Evolutionary conservation across 1,140 invertebrate species (phyloP), one percentile per base, ranked within the genome.

Genomic region (Drosophila mauritiana): DNA sequence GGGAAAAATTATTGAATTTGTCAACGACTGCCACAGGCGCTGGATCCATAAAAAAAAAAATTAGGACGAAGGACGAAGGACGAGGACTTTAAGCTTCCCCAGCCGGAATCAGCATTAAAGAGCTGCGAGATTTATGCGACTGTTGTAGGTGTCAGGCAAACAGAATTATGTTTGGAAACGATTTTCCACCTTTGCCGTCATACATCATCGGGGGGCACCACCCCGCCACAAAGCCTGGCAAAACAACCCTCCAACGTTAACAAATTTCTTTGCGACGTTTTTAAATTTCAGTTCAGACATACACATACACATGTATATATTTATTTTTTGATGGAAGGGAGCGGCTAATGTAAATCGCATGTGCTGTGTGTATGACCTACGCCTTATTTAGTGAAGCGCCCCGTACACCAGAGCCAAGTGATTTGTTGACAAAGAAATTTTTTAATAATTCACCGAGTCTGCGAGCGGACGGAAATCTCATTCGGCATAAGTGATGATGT

Each of bases 1-100:
- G 88, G 88, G 70, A 81, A 90, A 90, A 90, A 90, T 90, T 90
- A 90, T 91, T 91, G 88, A 91, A 91, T 91, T 91, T 91, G 88
- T 91, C 88, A 91, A 91, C 84, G 88, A 79, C 77, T 78, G 83
- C 73, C 82, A 63, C 82, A 78, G 84, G 74, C 79, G 36, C 2
- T 42, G n/a, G 34, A 39, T 11, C 40, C 45, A 20, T n/a, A 12
- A 51, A 52, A 31, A 20, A 17, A 12, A 52, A 59, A 52, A 40
- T 46, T 48, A 27, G 62, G 73, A 43, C 63, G 48, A n/a, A 20
- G 25, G n/a, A 20, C 36, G 36, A 2, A 13, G 13, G 36, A 34
- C 31, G 12, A 20, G 59, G 74, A 74, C 86, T 86, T 88, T 79
- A 72, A 72, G 65, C 52, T 4, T 6, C 1, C 15, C 37, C 17